phyloP scores from a whole-genome alignment of 2,888 invertebrate species.

The Dysmachus trigonus region DNA sequence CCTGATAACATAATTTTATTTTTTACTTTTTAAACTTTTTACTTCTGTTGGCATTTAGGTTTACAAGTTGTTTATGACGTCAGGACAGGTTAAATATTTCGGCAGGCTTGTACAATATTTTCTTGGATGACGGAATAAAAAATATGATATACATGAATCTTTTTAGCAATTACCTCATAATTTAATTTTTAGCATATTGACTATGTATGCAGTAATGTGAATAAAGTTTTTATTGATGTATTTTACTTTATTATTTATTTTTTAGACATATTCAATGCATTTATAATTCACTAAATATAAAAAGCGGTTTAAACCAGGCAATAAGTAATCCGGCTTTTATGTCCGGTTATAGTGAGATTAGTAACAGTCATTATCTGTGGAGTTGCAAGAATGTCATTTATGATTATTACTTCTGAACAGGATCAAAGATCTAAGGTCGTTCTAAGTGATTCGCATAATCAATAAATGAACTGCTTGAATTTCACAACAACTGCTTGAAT shows the following conservation, averaged over 20 bases:
- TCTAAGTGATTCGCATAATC: background rate
- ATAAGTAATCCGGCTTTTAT: background rate
- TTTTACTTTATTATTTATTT: background rate
- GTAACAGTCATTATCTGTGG: background rate
- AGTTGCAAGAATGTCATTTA: background rate
- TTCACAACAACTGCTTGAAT: too few species aligned
- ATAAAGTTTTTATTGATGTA: background rate
- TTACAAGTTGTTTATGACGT: background rate
- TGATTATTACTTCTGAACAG: background rate
- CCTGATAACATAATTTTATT: background rate
- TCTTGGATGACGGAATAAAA: background rate
- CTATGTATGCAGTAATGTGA: background rate
- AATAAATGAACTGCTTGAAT: background rate
- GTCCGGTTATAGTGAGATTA: background rate
- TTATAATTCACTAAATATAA: background rate
- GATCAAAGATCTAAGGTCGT: background rate
- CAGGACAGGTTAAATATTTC: background rate
- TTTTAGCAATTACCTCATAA: background rate
- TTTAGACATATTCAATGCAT: background rate
- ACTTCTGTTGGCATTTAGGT: background rate
- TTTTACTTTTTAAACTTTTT: background rate
- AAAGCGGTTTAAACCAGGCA: background rate
- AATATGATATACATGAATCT: background rate
- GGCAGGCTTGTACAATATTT: background rate
- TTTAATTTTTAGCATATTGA: background rate